These are phyloP conservation scores for Julus scanicus DNA, from an alignment of 2,888 invertebrate species.

Conservation along the genomic window DNA sequence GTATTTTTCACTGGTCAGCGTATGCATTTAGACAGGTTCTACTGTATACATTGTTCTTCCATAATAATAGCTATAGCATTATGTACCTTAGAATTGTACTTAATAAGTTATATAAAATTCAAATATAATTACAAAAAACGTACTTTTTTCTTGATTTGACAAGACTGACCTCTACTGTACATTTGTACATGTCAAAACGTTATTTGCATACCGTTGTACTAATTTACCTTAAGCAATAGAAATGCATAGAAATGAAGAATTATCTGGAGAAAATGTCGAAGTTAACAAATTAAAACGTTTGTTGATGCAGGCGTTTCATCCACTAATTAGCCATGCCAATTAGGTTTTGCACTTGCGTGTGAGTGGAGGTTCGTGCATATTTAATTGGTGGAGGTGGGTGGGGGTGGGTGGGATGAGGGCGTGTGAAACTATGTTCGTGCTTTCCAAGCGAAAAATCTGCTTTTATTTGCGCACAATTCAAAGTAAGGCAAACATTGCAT, in stretches of 20 bases:
- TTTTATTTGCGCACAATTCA: neutral
- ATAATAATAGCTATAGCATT: too few species aligned
- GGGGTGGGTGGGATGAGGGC: neutral
- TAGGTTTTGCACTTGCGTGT: slow-evolving; percentile 32
- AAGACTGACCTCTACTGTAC: too few species aligned
- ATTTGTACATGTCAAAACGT: too few species aligned
- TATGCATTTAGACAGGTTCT: too few species aligned
- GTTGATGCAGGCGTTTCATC: neutral
- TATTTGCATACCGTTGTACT: too few species aligned
- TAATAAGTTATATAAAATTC: too few species aligned
- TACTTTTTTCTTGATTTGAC: too few species aligned
- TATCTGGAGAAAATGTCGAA: neutral
- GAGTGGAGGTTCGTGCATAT: neutral
- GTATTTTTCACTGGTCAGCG: too few species aligned
- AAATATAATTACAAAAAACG: too few species aligned
- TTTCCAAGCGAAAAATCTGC: neutral
- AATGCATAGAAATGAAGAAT: neutral
- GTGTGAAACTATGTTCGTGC: neutral
- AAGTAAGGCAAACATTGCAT: neutral
- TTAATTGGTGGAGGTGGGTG: neutral
- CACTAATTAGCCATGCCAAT: slow-evolving; percentile 17
- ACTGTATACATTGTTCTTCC: too few species aligned
- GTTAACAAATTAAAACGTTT: neutral
- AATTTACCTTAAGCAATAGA: too few species aligned
- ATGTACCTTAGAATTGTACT: too few species aligned